phyloP scores from a whole-genome alignment of 2,797 vertebrate species.

The Labroides dimidiatus region DNA sequence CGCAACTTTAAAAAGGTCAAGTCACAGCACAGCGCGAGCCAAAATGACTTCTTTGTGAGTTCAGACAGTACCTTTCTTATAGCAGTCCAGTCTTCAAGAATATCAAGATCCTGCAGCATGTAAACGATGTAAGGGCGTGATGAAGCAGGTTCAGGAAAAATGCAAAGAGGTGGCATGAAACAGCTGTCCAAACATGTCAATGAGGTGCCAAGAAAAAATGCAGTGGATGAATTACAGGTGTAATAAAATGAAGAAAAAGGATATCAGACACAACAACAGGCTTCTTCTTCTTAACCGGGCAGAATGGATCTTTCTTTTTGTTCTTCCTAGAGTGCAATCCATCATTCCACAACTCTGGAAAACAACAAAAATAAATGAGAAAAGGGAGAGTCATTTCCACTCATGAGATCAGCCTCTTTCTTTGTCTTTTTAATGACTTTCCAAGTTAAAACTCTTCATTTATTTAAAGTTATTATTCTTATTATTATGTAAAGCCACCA shows the following conservation, averaged over 20 bases:
- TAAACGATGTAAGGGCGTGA: constrained; percentile 98
- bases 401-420: not conserved
- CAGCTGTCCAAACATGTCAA: not conserved
- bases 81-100: constrained; percentile 99
- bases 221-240: not conserved
- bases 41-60: not conserved
- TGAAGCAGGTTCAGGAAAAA: constrained; percentile 80
- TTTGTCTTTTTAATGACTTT: not conserved
- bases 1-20: constrained; percentile 39
- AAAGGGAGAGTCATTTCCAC: not conserved
- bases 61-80: constrained; percentile 91
- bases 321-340: constrained; percentile 95
- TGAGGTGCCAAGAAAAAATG: not conserved
- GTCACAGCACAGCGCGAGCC: constrained; percentile 1
- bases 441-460: no score
- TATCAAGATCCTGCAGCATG: constrained; percentile 99
- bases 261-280: constrained; percentile 99
- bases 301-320: constrained; percentile 97
- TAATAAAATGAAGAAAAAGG: constrained; percentile 76
- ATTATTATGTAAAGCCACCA: no score
- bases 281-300: constrained; percentile 97
- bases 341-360: constrained; percentile 97
- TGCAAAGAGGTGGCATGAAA: not conserved
- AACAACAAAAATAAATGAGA: constrained; percentile 20
- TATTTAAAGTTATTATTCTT: no score